These are phyloP conservation scores for Gambelia wislizenii DNA, from an alignment of 2,797 vertebrate species.

Conservation along the genomic window DNA sequence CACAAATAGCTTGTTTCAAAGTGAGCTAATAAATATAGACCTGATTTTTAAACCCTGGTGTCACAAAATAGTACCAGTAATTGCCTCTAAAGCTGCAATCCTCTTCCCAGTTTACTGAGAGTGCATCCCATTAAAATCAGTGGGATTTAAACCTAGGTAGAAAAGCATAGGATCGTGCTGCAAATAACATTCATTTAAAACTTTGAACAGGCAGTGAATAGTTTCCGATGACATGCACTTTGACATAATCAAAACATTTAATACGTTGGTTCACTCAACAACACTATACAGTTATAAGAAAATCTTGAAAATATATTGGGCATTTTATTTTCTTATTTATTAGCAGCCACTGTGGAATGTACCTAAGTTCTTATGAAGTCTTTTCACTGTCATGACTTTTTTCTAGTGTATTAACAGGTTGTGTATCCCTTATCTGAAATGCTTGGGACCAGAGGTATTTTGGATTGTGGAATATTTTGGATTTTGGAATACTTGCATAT, in stretches of 20 bases:
- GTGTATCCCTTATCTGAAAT: too few relatives aligned
- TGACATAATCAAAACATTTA: not conserved
- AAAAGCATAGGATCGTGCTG: not conserved
- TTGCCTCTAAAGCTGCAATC: not conserved
- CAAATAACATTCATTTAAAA: not conserved
- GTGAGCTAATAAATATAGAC: not conserved
- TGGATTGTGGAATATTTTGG: too few relatives aligned
- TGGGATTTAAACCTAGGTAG: not conserved
- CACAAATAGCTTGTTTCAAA: not conserved
- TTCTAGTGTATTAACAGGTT: too few relatives aligned
- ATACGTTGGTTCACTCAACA: not conserved
- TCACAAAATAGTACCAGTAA: not conserved
- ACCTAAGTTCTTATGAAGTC: too few relatives aligned
- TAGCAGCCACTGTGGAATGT: not conserved
- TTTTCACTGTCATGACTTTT: too few relatives aligned
- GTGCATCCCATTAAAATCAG: not conserved
- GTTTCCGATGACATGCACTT: not conserved
- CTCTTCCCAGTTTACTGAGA: not conserved
- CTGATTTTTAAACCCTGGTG: not conserved
- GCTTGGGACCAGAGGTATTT: too few relatives aligned
- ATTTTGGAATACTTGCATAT: too few relatives aligned
- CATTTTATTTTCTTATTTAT: not conserved
- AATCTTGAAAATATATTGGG: not conserved
- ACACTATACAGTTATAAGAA: too few relatives aligned
- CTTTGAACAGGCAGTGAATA: not conserved